Conservation (phyloP, 2,113 vertebrate species). For the Psilopsiagon aymara region DNA sequence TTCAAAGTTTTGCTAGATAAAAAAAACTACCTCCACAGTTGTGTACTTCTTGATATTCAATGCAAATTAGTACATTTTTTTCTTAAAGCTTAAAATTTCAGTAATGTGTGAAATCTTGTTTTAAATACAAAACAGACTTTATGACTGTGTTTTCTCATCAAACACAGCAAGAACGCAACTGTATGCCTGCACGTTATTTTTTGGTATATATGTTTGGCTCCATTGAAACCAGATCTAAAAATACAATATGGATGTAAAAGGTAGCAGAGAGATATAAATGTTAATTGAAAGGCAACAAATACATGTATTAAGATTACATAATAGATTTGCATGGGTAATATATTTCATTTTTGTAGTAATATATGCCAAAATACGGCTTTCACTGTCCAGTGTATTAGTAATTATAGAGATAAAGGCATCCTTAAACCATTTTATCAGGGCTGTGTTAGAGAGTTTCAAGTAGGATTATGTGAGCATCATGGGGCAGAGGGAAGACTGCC, state of each 20-base stretch:
- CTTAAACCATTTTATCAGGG: slow-evolving; percentile 2
- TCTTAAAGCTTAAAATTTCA: neutral
- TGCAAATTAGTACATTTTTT: neutral
- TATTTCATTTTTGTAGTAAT: neutral
- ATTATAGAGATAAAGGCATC: neutral
- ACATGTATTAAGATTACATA: neutral
- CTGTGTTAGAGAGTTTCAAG: neutral
- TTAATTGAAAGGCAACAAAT: neutral
- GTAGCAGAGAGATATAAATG: neutral
- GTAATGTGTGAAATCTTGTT: neutral
- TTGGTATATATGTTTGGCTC: neutral
- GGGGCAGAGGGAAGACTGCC: neutral
- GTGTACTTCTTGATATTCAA: neutral
- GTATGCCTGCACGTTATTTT: neutral
- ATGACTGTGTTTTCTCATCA: neutral
- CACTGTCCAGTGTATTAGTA: neutral
- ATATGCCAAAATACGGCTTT: neutral
- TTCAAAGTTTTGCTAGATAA: neutral
- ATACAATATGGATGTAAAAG: neutral
- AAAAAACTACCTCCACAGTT: neutral
- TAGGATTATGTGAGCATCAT: neutral
- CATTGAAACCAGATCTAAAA: slow-evolving; percentile 22
- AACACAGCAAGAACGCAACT: neutral
- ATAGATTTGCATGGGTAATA: neutral
- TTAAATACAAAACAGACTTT: slow-evolving; percentile 9